phyloP scores from a whole-genome alignment of 2,797 vertebrate species.

The Pangasius sanitwongsei region DNA sequence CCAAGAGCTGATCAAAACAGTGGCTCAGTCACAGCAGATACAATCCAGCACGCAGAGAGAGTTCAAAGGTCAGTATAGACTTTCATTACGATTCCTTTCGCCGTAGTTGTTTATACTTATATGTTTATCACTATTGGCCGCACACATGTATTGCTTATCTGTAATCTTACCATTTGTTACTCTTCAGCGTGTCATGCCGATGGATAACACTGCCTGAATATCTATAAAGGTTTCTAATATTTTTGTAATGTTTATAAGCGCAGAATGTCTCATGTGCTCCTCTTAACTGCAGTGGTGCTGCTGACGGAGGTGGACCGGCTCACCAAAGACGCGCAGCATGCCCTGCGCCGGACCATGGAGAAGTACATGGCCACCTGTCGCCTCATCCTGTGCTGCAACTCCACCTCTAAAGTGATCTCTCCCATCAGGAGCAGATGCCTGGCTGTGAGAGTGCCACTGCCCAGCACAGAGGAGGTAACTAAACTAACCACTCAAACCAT shows the following conservation, averaged over 20 bases:
- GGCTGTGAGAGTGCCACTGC: slow-evolving; percentile 89
- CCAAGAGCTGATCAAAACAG: slow-evolving; percentile 95
- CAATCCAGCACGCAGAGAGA: slow-evolving; percentile 92
- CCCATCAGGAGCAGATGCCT: slow-evolving; percentile 95
- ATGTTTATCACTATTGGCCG: background rate
- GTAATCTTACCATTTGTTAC: background rate
- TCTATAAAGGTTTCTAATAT: background rate
- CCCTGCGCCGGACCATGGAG: slow-evolving; percentile 96
- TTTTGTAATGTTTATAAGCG: background rate
- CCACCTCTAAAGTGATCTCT: slow-evolving; percentile 93
- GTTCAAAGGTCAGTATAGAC: slow-evolving; percentile 86
- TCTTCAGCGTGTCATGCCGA: background rate
- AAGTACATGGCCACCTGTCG: slow-evolving; percentile 97
- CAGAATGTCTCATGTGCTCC: background rate
- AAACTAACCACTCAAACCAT: background rate
- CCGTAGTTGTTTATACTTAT: background rate
- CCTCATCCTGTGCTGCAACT: slow-evolving; percentile 92
- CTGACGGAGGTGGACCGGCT: slow-evolving; percentile 95
- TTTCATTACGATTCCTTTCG: background rate
- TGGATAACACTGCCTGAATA: background rate
- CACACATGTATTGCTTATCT: background rate
- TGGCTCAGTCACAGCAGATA: slow-evolving; percentile 96
- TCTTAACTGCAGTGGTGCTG: slow-evolving; percentile 82
- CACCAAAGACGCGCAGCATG: slow-evolving; percentile 95
- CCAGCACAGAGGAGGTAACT: slow-evolving; percentile 89